phyloP scores from a whole-genome alignment of 2,113 vertebrate genomes.

The Hepsetus odoe region DNA sequence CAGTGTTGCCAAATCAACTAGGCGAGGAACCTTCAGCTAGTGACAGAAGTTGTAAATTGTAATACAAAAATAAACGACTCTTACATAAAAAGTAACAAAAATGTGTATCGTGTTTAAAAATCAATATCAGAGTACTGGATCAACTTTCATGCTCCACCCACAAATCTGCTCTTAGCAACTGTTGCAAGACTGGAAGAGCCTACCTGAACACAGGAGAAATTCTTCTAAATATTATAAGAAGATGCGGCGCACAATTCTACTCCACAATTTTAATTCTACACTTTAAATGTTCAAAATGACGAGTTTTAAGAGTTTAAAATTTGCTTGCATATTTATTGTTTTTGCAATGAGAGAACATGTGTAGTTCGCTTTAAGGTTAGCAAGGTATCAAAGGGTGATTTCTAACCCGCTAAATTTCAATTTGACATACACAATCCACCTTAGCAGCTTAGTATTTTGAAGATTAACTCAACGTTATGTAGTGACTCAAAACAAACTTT shows the following conservation, averaged over 20 bases:
- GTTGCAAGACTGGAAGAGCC: too few species aligned
- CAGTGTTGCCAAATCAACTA: too few species aligned
- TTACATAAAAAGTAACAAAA: neutral
- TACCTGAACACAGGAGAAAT: too few species aligned
- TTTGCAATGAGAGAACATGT: too few species aligned
- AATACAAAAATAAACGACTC: neutral
- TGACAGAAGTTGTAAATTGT: neutral
- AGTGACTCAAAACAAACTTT: neutral
- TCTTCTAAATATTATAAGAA: too few species aligned
- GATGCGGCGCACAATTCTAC: too few species aligned
- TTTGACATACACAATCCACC: neutral
- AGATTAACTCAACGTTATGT: neutral
- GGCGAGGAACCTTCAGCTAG: neutral
- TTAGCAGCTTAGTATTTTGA: neutral
- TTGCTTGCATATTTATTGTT: too few species aligned
- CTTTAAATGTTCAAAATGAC: too few species aligned
- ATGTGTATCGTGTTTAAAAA: neutral
- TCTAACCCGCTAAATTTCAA: neutral
- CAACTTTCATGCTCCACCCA: neutral
- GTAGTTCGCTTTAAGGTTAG: neutral
- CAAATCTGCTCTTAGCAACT: neutral
- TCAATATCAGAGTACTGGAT: neutral
- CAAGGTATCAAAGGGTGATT: neutral
- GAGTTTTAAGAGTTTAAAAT: too few species aligned
- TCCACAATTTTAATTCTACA: too few species aligned